Evolutionary conservation across 1,140 invertebrate genomes (phyloP).

Genomic region (Trinorchestia longiramus): DNA sequence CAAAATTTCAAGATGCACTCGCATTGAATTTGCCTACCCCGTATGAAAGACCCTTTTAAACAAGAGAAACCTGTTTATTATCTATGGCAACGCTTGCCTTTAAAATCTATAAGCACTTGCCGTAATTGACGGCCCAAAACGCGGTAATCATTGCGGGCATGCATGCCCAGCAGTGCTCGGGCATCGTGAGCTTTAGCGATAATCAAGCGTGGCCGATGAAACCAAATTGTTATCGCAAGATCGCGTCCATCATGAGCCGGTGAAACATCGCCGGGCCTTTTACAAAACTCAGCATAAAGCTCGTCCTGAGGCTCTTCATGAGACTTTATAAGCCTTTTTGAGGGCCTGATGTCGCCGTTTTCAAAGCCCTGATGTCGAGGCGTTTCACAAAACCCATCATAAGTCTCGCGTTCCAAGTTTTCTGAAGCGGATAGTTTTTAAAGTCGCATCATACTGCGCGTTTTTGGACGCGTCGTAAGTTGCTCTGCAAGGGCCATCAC

Average conservation of each 20-base stretch:
- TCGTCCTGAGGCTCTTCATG: not conserved
- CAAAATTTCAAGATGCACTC: not conserved
- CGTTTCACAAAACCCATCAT: not conserved
- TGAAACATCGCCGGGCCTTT: constrained; percentile 25
- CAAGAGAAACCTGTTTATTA: not conserved
- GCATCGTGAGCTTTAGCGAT: constrained; percentile 42
- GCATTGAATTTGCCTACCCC: not conserved
- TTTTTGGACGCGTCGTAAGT: not conserved
- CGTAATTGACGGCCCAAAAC: constrained; percentile 12
- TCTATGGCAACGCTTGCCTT: not conserved
- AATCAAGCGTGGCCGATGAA: constrained; percentile 46
- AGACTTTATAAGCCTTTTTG: not conserved
- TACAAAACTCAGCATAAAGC: constrained; percentile 17
- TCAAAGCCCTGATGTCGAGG: not conserved
- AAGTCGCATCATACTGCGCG: not conserved
- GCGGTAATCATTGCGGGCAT: constrained; percentile 8
- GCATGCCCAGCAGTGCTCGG: not conserved
- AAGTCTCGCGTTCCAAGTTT: not conserved
- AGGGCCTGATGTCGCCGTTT: not conserved
- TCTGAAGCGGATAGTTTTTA: not conserved
- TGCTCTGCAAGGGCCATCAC: not conserved
- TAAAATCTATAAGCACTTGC: not conserved
- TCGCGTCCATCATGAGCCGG: constrained; percentile 16
- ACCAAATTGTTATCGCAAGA: constrained; percentile 41
- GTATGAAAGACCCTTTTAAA: not conserved